These are phyloP conservation scores for Ochlodes sylvanus DNA, from an alignment of 2,888 invertebrate genomes.

Conservation along the genomic window DNA sequence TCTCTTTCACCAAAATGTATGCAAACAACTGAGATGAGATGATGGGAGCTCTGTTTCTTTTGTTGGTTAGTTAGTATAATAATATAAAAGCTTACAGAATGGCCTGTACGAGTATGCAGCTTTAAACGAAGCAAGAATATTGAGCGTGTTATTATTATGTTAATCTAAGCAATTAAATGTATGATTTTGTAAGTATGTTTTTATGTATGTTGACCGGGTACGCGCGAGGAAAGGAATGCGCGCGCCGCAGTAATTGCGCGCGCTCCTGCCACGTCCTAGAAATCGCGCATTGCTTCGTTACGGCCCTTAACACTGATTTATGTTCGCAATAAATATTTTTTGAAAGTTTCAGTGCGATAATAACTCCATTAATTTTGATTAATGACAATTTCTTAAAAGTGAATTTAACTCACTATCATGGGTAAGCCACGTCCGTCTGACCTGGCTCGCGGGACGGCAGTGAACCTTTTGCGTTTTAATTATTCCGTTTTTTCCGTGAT, in stretches of 20 bases:
- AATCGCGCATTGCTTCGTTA: slow-evolving; percentile 75
- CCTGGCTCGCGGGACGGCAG: slow-evolving; percentile 64
- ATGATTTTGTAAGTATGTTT: background rate
- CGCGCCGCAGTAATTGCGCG: slow-evolving; percentile 55
- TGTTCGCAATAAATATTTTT: slow-evolving; percentile 81
- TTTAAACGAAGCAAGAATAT: background rate
- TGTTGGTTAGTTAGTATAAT: slow-evolving; percentile 6
- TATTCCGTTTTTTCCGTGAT: slow-evolving; percentile 66
- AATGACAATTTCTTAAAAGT: slow-evolving; percentile 83
- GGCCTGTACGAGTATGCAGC: background rate
- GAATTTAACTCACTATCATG: slow-evolving; percentile 66
- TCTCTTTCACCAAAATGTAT: slow-evolving; percentile 52
- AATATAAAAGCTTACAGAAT: background rate
- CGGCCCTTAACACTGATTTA: slow-evolving; percentile 83
- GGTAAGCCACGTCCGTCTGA: slow-evolving; percentile 51
- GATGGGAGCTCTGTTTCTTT: slow-evolving; percentile 13
- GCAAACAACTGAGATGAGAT: slow-evolving; percentile 41
- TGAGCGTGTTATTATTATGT: background rate
- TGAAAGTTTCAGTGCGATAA: slow-evolving; percentile 83
- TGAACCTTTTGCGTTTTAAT: slow-evolving; percentile 73
- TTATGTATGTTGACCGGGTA: background rate
- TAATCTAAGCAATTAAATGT: background rate
- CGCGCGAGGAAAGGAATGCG: slow-evolving; percentile 14
- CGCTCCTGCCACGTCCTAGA: slow-evolving; percentile 73
- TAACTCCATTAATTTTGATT: slow-evolving; percentile 85